A percentile compares a stretch with the other conserved stretches of the same genome.
phyloP scores from a whole-genome alignment of 2,888 invertebrate species.

The Celastrina argiolus region DNA sequence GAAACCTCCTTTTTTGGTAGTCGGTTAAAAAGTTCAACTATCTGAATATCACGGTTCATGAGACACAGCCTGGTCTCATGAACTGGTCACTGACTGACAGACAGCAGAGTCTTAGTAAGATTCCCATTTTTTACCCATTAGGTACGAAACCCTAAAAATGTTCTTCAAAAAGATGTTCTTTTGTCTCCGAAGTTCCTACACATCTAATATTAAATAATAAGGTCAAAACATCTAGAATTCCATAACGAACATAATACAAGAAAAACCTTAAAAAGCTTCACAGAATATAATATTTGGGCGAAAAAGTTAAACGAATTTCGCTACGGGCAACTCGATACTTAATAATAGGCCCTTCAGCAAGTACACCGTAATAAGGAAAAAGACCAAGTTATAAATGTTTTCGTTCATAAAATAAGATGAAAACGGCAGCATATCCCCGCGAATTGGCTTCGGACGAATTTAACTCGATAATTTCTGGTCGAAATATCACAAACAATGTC shows the following conservation, averaged over 20 bases:
- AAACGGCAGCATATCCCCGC: conserved; percentile 34
- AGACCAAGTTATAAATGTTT: conserved; percentile 33
- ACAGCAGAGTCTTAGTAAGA: no score
- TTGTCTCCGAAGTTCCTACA: no score
- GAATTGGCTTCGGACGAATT: conserved; percentile 39
- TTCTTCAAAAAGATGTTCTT: no score
- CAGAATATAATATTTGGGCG: neutral
- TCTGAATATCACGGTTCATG: no score
- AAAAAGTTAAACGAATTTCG: conserved; percentile 20
- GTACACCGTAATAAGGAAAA: conserved; percentile 30
- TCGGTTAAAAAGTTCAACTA: no score
- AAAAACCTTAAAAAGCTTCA: conserved; percentile 9
- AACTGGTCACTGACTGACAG: no score
- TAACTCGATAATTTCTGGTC: conserved; percentile 49
- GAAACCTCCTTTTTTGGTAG: no score
- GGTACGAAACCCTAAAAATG: no score
- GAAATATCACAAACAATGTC: conserved; percentile 48
- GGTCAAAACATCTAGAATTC: neutral
- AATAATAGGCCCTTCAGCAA: conserved; percentile 24
- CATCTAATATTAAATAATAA: neutral
- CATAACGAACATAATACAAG: neutral
- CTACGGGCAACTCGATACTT: conserved; percentile 19
- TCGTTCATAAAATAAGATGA: conserved; percentile 40
- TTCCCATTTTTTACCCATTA: no score
- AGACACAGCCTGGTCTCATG: no score